A percentile compares a stretch with the other conserved stretches of the same genome.
phyloP scores from a whole-genome alignment of 2,797 vertebrate species.

The Falco biarmicus region DNA sequence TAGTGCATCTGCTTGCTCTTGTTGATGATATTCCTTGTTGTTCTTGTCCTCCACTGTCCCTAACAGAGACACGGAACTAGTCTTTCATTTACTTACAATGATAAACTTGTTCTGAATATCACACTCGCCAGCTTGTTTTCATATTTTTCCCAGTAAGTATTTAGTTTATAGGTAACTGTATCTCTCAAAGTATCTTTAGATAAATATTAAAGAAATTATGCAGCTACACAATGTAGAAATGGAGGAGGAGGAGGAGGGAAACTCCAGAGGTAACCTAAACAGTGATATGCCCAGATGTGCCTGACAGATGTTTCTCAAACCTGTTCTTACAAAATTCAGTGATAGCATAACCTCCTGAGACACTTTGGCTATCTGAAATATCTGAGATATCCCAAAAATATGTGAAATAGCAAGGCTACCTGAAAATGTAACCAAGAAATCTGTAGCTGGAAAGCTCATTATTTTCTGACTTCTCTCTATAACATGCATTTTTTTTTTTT shows the following conservation, averaged over 20 bases:
- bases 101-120: neutral
- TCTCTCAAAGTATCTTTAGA: neutral
- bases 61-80: neutral
- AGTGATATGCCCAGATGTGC: neutral
- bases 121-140: neutral
- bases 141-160: neutral
- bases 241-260: neutral
- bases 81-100: neutral
- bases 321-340: neutral
- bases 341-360: fast-evolving
- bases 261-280: neutral
- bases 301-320: neutral
- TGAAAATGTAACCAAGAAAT: neutral
- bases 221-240: neutral
- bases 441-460: neutral
- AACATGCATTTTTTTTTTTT: neutral
- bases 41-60: neutral
- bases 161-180: neutral
- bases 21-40: no score
- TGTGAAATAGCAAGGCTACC: neutral
- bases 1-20: neutral
- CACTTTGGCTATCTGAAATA: neutral
- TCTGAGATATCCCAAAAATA: neutral
- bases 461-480: neutral
- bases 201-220: neutral